Conservation (phyloP, 2,113 vertebrate species). For the Brachyhypopomus occidentalis region DNA sequence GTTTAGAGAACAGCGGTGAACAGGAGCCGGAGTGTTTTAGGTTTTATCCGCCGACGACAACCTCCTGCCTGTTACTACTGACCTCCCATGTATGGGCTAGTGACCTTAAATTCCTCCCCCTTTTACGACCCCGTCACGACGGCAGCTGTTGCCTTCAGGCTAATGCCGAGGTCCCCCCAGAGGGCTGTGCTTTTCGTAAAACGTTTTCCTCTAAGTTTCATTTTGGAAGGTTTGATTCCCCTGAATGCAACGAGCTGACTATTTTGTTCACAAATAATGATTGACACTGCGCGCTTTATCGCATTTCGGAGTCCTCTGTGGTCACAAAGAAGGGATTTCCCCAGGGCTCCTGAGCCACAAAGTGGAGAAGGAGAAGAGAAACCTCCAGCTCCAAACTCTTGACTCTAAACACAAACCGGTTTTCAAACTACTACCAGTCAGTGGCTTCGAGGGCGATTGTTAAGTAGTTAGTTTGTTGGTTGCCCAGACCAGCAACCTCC, state of each 20-base stretch:
- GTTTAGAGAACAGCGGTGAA: not conserved
- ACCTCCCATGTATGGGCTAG: slow-evolving; percentile 41
- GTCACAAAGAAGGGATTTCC: not conserved
- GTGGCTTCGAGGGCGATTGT: slow-evolving; percentile 1
- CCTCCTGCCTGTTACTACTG: slow-evolving; percentile 57
- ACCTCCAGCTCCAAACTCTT: slow-evolving; percentile 3
- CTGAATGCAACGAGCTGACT: not conserved
- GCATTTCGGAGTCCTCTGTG: not conserved
- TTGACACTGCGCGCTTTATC: not conserved
- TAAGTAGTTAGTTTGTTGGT: not conserved
- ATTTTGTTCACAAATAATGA: not conserved
- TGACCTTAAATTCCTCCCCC: slow-evolving; percentile 60
- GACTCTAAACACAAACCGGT: not conserved
- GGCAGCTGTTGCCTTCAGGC: slow-evolving; percentile 53
- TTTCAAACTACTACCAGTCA: not conserved
- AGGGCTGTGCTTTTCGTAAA: not conserved
- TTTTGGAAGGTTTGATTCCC: not conserved
- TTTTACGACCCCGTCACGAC: slow-evolving; percentile 58
- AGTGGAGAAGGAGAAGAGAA: not conserved
- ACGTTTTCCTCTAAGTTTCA: not conserved
- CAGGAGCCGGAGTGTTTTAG: slow-evolving; percentile 16
- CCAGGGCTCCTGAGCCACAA: not conserved
- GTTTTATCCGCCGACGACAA: slow-evolving; percentile 39
- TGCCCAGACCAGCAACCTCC: not conserved
- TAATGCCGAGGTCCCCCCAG: slow-evolving; percentile 11